Evolutionary conservation across 2,113 vertebrate species (phyloP).

Genomic region (Colius striatus): DNA sequence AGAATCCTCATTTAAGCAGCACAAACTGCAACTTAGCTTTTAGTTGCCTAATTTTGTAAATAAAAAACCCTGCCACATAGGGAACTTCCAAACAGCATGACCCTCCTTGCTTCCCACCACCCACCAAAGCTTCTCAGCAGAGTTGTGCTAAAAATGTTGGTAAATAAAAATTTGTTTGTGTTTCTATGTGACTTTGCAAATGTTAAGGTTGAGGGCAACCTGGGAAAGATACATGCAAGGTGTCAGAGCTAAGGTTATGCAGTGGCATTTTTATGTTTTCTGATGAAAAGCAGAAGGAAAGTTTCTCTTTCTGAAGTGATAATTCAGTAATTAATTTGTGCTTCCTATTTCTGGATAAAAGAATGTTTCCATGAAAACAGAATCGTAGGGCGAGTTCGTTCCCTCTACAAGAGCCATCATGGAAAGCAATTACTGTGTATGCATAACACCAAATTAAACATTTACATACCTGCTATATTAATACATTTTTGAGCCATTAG

Average conservation of each 20-base stretch:
- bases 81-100: background rate
- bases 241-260: background rate
- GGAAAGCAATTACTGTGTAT: background rate
- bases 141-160: background rate
- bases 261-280: background rate
- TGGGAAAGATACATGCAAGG: background rate
- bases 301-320: background rate
- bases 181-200: background rate
- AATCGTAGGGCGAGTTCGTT: background rate
- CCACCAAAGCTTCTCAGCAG: background rate
- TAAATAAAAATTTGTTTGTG: background rate
- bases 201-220: background rate
- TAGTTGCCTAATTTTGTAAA: background rate
- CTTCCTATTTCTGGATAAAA: background rate
- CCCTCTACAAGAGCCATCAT: background rate
- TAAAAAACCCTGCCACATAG: background rate
- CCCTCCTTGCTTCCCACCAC: background rate
- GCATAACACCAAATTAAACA: background rate
- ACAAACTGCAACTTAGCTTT: background rate
- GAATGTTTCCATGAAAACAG: background rate
- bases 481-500: background rate
- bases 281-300: background rate
- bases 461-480: background rate
- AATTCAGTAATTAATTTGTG: background rate
- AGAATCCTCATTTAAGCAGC: background rate